Base-by-base conservation (phyloP, 1,140 invertebrate species). In the Zaprionus davidi region DNA sequence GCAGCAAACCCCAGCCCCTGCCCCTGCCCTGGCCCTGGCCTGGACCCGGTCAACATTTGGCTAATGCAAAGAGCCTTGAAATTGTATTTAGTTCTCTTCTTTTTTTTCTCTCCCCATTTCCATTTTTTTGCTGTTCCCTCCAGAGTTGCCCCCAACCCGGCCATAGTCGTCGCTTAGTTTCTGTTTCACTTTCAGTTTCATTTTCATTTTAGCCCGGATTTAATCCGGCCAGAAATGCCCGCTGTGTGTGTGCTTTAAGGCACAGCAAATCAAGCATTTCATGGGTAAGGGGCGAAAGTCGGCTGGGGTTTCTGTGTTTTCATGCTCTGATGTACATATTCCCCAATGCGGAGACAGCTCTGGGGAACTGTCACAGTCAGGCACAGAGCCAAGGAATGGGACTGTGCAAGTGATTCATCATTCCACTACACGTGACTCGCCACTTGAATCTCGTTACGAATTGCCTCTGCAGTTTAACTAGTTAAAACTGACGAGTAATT, bases 51-150 rank as follows among this genome's bases (percentile, higher is more conserved):
- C 41, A 56, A 55, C 63, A 65, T 65, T 66, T 73, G 82, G 70
- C 82, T 81, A 78, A 85, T 78, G 82, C 82, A 85, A 85, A 85
- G 67, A 85, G 71, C 75, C 75, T 69, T 82, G 63, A 82, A 82
- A 82, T 76, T 82, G 75, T 82, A 82, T 82, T 76, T 82, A 71
- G 79, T 67, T 81, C 70, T 67, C 51, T 53, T 28, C 36, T 44
- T 22, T 59, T 31, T 31, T 7, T 7, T 7, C 26, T 44, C 44
- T 9, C 11, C 17, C n/a, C 46, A 38, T 36, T 22, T n/a, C 12
- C 63, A 26, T n/a, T 66, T 66, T 67, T 66, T 67, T 24, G 17
- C 63, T 22, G 28, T 17, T 36, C 62, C 36, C 51, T 41, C 34
- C 53, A 66, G 34, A 56, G 41, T 46, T 46, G 41, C 41, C 63